Base-by-base conservation (phyloP, 2,797 vertebrate genomes). In the Sebastes hubbsi region DNA sequence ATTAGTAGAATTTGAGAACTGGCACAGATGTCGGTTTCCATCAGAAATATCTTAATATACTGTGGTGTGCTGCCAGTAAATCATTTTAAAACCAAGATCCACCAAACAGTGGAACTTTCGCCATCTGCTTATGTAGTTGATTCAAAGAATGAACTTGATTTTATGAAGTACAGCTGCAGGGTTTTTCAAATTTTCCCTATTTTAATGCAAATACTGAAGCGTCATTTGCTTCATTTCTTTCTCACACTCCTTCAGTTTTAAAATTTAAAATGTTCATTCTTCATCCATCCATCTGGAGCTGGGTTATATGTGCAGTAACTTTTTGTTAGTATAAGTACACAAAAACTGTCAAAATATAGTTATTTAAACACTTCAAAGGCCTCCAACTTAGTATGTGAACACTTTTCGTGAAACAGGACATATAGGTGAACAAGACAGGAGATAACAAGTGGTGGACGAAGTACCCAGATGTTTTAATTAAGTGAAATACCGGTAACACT, bases 1-100 rank as follows among this genome's bases (percentile, higher is more conserved):
- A 90, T 87, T 85, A 89, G 87, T 18, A 61, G 24, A 74, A 83
- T 69, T 83, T 64, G 24, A 86, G 73, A 80, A 27, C 78, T 88
- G 89, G 85, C 78, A 38, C 68, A 72, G 59, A 71, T 1, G 27
- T 78, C 38, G 60, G 67, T 85, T 88, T 84, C 80, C 86, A 84
- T 84, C 66, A 78, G 56, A 82, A 88, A 87, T 75, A 68, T 86
- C 79, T 80, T 66, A 78, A 84, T 81, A 75, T 67, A 58, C 32
- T 78, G 64, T 29, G 27, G 54, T 79, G 27, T 63, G 36, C 63
- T 88, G 63, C 83, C 86, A 91, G 75, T 75, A 80, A 86, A 87
- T 87, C 11, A 54, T 78, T 71, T 60, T 70, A 69, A 84, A 87
- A 75, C 54, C 75, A 46, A 81, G 30, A 78, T 80, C 58, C 71